Base-by-base conservation (phyloP, 2,113 vertebrate species). In the Psephotus haematonotus region DNA sequence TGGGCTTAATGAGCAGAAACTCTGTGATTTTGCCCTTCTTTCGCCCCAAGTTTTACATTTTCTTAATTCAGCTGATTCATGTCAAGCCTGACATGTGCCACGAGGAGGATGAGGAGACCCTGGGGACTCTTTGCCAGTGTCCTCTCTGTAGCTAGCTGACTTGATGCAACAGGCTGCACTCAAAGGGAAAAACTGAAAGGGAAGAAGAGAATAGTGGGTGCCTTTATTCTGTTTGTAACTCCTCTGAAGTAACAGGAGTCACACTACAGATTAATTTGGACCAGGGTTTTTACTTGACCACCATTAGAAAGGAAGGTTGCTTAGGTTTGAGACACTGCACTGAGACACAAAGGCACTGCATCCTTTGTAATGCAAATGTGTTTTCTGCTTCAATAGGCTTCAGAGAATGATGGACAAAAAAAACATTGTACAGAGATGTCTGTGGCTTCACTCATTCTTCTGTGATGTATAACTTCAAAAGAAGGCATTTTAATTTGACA, bases 301-400 rank as follows among this genome's bases (percentile, higher is more conserved):
- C 80, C 67, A 52, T 94, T 92, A 94, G 68, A 93, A 95, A 92
- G 44, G 74, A 85, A 92, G 77, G 81, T 77, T 93, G 47, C 31
- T 95, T 82, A 95, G 75, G 93, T 90, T 72, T 83, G 82, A 96
- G 76, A n/a, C 84, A 88, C 49, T 88, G 43, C 53, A 53, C 39
- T 2, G 27, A 90, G 50, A 94, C 76, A 94, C 90, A 97, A 96
- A 95, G 69, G 57, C 87, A 65, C 46, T 83, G 71, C 41, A 43
- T 39, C 52, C 68, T 97, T 97, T 97, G 89, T 97, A 72, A 95
- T 97, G 95, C 37, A 95, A 96, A 97, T 93, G 22, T 86, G 22
- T 81, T 93, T 96, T 96, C 93, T 94, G 82, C 87, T 94, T 97
- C 91, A 96, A 63, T 92, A 90, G 33, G 62, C 46, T 49, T 84